Base-by-base conservation (phyloP, 2,888 invertebrate genomes). In the Beris morrisii region DNA sequence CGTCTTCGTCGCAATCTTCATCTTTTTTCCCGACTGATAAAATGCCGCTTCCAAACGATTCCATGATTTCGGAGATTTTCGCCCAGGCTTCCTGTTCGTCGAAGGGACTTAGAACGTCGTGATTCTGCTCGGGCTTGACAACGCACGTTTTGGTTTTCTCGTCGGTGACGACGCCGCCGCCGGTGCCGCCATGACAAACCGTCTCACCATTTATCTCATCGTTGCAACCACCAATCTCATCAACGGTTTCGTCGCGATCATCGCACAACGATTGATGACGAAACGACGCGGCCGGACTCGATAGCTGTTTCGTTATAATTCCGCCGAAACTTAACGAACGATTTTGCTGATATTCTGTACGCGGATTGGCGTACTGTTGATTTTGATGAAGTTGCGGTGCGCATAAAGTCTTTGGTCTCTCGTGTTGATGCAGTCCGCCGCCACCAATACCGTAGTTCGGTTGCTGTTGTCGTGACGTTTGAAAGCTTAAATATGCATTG, bases 41-140 rank as follows among this genome's bases (percentile, higher is more conserved):
- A 44, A 92, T 85, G 66, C 91, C 91, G 71, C 91, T 92, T 69
- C 95, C 95, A 76, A 97, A 93, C 2, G 94, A 93, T 52, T 94
- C 94, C 90, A 97, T 93, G 75, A 96, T 96, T 82, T 95, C 94
- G 56, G 93, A 93, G 74, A 97, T 95, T 82, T 95, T 93, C 30
- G 93, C 93, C 93, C 97, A 96, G 0, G 79, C 77, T 83, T 97
- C 96, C 82, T 95, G 94, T 78, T 95, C 95, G 83, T 95, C 93
- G 80, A 94, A 94, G 3, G 94, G 93, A 77, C 93, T 93, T 73
- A 95, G 85, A 72, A 92, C 73, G 54, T 77, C 85, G n/a, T 38
- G 31, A 6, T 38, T 65, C 85, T 12, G 5, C 6, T 76, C 78
- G 68, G 77, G 79, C 67, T 59, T 32, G 50, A 22, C 28, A 43